A percentile compares a stretch with the other conserved stretches of the same genome.
These are phyloP conservation scores for Empidonax alnorum DNA, from an alignment of 2,113 vertebrate genomes.

Conservation along the genomic window DNA sequence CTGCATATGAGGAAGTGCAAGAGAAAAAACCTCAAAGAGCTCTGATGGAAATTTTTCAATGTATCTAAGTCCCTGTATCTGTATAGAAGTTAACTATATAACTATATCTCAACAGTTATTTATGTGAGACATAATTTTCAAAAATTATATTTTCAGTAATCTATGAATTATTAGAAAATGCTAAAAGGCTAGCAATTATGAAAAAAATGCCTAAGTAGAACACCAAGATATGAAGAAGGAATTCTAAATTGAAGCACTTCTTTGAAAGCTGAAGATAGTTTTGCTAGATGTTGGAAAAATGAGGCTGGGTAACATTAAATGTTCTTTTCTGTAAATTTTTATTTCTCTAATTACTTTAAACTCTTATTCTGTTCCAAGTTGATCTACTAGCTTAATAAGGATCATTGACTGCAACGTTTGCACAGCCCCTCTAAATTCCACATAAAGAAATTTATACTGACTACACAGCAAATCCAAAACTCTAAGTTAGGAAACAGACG, in stretches of 20 bases:
- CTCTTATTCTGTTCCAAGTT: background rate
- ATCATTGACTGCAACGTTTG: background rate
- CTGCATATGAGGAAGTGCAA: background rate
- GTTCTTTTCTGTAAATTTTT: constrained; percentile 10
- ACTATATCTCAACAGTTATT: background rate
- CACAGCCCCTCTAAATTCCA: background rate
- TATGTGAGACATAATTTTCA: background rate
- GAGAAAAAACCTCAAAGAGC: background rate
- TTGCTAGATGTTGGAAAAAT: background rate
- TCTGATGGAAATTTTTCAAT: background rate
- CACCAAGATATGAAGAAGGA: background rate
- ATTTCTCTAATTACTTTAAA: background rate
- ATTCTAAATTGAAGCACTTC: background rate
- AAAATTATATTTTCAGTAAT: background rate
- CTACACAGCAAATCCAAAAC: background rate
- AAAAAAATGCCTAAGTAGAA: background rate
- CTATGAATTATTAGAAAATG: background rate
- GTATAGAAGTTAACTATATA: background rate
- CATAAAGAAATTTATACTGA: background rate
- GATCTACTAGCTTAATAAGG: background rate
- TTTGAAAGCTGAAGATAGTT: background rate
- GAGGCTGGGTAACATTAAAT: background rate
- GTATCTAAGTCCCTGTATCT: background rate
- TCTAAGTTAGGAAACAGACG: background rate
- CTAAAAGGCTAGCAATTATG: background rate